A percentile compares a stretch with the other conserved stretches of the same genome.
Evolutionary conservation across 2,797 vertebrate species (phyloP).

Genomic region (Yasuhikotakia modesta): DNA sequence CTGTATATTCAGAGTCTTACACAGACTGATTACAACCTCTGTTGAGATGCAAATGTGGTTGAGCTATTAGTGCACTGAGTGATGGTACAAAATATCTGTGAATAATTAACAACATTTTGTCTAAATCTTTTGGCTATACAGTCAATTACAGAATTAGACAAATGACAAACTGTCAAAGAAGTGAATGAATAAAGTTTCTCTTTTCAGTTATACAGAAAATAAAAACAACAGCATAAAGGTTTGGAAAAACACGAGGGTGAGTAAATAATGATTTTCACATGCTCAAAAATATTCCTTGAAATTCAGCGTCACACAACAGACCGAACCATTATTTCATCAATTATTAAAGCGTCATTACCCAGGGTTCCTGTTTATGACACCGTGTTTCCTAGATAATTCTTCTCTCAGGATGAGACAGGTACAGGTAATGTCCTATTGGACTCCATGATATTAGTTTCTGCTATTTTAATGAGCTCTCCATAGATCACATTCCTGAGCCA

Average conservation of each 20-base stretch:
- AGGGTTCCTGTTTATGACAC: constrained; percentile 27
- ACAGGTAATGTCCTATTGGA: constrained; percentile 41
- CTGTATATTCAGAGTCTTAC: neutral
- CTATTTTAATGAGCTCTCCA: constrained; percentile 39
- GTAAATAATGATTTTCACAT: neutral
- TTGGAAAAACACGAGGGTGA: neutral
- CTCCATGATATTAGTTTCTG: constrained; percentile 42
- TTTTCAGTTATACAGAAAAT: neutral
- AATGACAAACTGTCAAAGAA: neutral
- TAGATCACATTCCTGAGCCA: constrained; percentile 31
- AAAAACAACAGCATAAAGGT: neutral
- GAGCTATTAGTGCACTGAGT: no score
- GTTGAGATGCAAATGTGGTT: no score
- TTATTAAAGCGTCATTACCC: constrained; percentile 40
- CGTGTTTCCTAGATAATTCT: constrained; percentile 25
- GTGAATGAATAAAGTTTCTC: neutral
- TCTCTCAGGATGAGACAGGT: constrained; percentile 24
- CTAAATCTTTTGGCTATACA: no score
- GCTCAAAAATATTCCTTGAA: constrained; percentile 11
- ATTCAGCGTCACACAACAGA: constrained; percentile 2
- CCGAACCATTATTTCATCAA: constrained; percentile 29
- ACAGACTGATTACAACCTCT: neutral
- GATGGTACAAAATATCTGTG: no score
- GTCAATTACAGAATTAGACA: neutral
- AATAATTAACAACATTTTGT: no score